Evolutionary conservation across 2,797 vertebrate species (phyloP), one percentile per base, ranked within the genome.

Genomic region (Prunella strophiata): DNA sequence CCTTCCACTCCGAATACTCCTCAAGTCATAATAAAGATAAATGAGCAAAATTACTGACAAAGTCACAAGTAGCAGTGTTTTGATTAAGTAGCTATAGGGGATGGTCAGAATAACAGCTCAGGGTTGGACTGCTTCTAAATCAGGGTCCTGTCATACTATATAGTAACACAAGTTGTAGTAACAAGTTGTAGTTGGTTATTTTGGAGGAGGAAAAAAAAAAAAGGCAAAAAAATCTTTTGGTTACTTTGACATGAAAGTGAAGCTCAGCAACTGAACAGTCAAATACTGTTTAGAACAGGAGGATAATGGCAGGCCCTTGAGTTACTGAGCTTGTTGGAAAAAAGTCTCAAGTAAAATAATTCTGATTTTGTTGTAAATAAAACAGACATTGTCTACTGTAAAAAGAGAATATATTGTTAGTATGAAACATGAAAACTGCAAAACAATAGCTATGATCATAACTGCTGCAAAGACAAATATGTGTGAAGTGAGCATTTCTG

Each of bases 11-110:
- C 34, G 14, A 97, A 95, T 97, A 93, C 84, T 97, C 59, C 84
- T 88, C 85, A 94, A 96, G 42, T 94, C 85, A 91, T 97, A 98
- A 98, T 97, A 96, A 97, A 98, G 97, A 98, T 95, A 97, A 98
- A 98, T 97, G 97, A 97, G 96, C 91, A 97, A 96, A 98, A 97
- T 97, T 97, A 97, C 95, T 92, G 94, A 97, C 93, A 93, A 84
- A 97, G 96, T 96, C 95, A 96, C 94, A 97, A 97, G 92, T 96
- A 96, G 80, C 93, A 94, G 93, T 95, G 73, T 97, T 97, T 95
- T 97, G 97, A 97, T 97, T 97, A 97, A 96, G 92, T 97, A 96
- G 96, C 97, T 95, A 71, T 90, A 97, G 93, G 91, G 73, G 84
- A 93, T 96, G 95, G 96, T 96, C 94, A 97, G 95, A 97, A 91